Conservation (phyloP, 2,113 vertebrate genomes). For the Anolis carolinensis region DNA sequence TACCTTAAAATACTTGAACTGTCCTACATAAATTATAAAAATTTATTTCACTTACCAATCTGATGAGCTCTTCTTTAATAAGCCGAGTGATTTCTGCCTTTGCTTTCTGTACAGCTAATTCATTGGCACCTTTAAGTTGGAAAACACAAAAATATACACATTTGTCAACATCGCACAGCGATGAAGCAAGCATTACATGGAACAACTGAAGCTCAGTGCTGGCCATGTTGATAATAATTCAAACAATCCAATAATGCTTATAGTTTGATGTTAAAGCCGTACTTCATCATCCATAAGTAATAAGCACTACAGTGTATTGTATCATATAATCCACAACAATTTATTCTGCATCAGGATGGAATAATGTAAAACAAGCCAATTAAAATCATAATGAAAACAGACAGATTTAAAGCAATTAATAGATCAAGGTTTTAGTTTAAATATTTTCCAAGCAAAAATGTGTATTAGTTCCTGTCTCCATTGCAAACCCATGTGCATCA, state of each 20-base stretch:
- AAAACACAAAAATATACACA: constrained; percentile 18
- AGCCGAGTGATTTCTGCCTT: constrained; percentile 97
- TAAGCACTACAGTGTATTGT: neutral
- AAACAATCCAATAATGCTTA: neutral
- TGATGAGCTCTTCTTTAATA: constrained; percentile 98
- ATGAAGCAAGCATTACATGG: neutral
- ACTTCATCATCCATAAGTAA: neutral
- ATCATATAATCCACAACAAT: neutral
- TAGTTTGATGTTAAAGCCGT: neutral
- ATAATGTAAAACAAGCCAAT: neutral
- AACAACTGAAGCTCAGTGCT: neutral
- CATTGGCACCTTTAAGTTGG: constrained; percentile 87
- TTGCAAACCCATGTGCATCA: too few relatives aligned
- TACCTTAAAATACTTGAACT: neutral
- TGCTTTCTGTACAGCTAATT: constrained; percentile 97
- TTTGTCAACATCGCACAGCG: neutral
- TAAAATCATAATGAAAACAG: neutral
- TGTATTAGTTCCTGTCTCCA: neutral
- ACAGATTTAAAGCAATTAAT: neutral
- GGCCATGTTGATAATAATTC: neutral
- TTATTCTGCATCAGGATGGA: neutral
- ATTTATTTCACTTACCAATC: constrained; percentile 85
- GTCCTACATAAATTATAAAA: neutral
- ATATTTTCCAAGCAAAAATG: neutral
- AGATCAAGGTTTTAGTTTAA: neutral